Conservation (phyloP, 2,797 vertebrate species). For the Centroberyx gerrardi region DNA sequence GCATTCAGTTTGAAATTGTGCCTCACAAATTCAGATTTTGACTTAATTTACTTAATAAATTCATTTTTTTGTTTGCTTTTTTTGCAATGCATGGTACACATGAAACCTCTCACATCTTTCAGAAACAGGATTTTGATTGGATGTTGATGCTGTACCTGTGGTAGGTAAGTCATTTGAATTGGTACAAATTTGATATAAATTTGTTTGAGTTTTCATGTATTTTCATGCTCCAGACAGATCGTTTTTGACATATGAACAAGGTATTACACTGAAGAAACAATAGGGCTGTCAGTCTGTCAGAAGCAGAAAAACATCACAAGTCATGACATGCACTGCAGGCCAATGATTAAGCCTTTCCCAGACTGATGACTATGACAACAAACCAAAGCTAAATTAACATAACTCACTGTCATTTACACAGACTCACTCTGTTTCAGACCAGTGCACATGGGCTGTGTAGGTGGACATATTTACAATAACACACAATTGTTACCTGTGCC, state of each 20-base stretch:
- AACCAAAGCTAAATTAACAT: background rate
- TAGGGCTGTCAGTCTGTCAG: background rate
- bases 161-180: background rate
- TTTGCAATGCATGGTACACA: too few species aligned
- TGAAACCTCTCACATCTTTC: too few species aligned
- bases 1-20: too few species aligned
- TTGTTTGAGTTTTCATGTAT: background rate
- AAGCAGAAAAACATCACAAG: background rate
- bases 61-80: too few species aligned
- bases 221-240: background rate
- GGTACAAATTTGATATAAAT: background rate
- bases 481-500: background rate
- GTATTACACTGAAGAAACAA: background rate
- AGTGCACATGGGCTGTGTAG: background rate
- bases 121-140: too few species aligned
- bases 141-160: too few species aligned
- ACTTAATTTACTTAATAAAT: too few species aligned
- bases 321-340: background rate
- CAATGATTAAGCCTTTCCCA: background rate
- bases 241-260: background rate
- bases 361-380: conserved; percentile 4
- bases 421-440: background rate
- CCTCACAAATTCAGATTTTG: too few species aligned
- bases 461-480: background rate
- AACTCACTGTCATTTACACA: background rate